Conservation (phyloP, 2,888 invertebrate genomes). For the Sisyra terminalis region DNA sequence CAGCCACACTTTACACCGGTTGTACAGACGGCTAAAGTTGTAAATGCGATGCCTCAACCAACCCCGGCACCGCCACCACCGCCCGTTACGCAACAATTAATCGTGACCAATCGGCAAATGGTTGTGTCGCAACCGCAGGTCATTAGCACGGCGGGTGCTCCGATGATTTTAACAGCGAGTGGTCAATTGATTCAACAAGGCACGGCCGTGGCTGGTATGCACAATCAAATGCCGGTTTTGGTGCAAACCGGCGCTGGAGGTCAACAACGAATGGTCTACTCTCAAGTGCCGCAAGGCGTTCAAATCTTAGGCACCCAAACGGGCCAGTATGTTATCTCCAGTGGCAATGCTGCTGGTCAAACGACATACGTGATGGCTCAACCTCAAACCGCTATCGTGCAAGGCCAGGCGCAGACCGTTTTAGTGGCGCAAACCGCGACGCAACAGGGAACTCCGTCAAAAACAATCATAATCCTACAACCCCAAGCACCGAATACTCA, state of each 20-base stretch:
- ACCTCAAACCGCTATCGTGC: slow-evolving; percentile 39
- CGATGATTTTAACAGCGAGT: slow-evolving; percentile 19
- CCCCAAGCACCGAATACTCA: slow-evolving; percentile 30
- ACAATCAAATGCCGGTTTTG: slow-evolving; percentile 16
- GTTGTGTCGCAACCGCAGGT: slow-evolving; percentile 26
- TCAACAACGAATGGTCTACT: slow-evolving; percentile 19
- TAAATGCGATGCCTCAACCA: slow-evolving; percentile 7
- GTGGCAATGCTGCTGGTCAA: slow-evolving; percentile 35
- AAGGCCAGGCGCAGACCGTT: slow-evolving; percentile 44
- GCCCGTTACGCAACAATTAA: slow-evolving; percentile 19
- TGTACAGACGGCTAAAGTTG: slow-evolving; percentile 8
- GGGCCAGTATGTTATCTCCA: slow-evolving; percentile 32
- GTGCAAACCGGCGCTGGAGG: slow-evolving; percentile 20
- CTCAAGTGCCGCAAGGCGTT: slow-evolving; percentile 22
- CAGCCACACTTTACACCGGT: slow-evolving; percentile 13
- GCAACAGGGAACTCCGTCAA: slow-evolving; percentile 44
- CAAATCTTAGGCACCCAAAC: slow-evolving; percentile 29
- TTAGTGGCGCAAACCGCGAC: slow-evolving; percentile 49
- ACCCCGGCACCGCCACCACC: slow-evolving; percentile 18
- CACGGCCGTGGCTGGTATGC: slow-evolving; percentile 17
- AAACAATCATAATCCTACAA: slow-evolving; percentile 54
- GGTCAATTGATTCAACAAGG: slow-evolving; percentile 19
- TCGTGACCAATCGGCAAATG: slow-evolving; percentile 28
- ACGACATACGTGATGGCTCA: slow-evolving; percentile 48
- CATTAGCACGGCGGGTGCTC: slow-evolving; percentile 12